Percentiles rank a stretch among this genome's conserved stretches.
phyloP scores from a whole-genome alignment of 1,140 invertebrate species.

The Himalopsyche phryganea region DNA sequence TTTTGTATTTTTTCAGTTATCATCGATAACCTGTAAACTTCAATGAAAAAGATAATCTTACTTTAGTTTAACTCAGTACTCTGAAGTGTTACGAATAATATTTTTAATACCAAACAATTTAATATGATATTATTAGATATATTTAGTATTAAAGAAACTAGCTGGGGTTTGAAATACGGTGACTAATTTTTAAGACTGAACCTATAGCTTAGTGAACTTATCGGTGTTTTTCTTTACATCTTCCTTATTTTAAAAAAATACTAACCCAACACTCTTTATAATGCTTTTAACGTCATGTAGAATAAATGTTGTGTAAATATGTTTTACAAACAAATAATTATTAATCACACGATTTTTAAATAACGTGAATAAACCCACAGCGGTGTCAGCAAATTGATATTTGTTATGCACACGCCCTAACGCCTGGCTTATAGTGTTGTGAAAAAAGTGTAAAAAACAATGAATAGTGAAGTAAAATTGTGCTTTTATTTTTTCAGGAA shows the following conservation, averaged over 20 bases:
- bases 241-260: not conserved
- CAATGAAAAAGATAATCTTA: too few species aligned
- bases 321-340: not conserved
- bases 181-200: too few species aligned
- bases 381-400: not conserved
- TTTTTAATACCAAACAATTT: too few species aligned
- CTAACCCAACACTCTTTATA: slow-evolving; percentile 17
- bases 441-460: slow-evolving; percentile 9
- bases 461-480: slow-evolving; percentile 10
- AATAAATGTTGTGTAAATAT: slow-evolving; percentile 13
- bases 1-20: too few species aligned
- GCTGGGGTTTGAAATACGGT: too few species aligned
- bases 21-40: too few species aligned
- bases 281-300: slow-evolving; percentile 15
- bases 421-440: slow-evolving; percentile 21
- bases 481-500: slow-evolving; percentile 19
- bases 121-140: too few species aligned
- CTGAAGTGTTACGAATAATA: too few species aligned
- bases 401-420: slow-evolving; percentile 12
- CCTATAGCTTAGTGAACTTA: too few species aligned
- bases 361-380: not conserved
- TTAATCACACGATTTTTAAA: not conserved
- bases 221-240: slow-evolving; percentile 2
- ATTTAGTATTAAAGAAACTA: too few species aligned
- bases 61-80: too few species aligned